Conservation (phyloP, 2,113 vertebrate genomes). For the Hydrochoerus hydrochaeris region DNA sequence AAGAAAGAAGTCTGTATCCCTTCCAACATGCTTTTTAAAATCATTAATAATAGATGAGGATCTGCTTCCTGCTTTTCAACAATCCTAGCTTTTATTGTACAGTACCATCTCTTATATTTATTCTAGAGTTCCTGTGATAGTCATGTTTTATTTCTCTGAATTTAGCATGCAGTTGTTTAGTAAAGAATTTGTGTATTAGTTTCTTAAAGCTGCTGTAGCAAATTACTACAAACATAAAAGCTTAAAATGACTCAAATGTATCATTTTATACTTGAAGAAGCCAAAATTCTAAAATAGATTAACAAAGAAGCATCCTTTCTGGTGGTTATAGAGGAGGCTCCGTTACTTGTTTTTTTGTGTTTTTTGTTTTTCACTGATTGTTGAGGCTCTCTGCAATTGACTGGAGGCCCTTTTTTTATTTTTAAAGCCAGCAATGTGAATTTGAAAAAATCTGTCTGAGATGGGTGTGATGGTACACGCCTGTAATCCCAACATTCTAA, state of each 20-base stretch:
- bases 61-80: neutral
- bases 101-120: neutral
- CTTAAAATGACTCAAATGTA: neutral
- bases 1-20: neutral
- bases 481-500: neutral
- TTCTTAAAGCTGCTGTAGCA: neutral
- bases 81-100: neutral
- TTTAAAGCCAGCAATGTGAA: neutral
- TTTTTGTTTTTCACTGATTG: neutral
- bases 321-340: neutral
- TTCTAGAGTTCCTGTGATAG: neutral
- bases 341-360: neutral
- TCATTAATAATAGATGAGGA: neutral
- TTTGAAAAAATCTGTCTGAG: neutral
- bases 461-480: neutral
- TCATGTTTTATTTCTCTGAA: neutral
- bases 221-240: neutral
- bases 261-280: neutral
- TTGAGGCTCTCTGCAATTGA: neutral
- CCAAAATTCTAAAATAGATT: neutral
- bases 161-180: neutral
- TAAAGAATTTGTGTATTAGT: neutral
- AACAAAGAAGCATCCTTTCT: neutral
- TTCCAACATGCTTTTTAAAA: neutral
- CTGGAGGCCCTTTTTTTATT: neutral